Percentiles rank a stretch among this genome's conserved stretches.
These are phyloP conservation scores for Dromas ardeola DNA, from an alignment of 2,113 vertebrate species.

Conservation along the genomic window DNA sequence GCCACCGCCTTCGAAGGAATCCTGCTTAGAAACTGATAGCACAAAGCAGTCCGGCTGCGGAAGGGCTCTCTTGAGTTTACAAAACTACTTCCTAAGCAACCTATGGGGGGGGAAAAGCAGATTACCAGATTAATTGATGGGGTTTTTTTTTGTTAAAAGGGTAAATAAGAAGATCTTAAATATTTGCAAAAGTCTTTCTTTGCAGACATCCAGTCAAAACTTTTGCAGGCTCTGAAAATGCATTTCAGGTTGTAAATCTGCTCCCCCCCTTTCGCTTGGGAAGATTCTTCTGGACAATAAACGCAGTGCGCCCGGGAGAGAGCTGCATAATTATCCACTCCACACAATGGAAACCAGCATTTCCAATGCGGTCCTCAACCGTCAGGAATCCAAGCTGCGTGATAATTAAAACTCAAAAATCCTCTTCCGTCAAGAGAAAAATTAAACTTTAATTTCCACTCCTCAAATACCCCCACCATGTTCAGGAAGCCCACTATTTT, in stretches of 20 bases:
- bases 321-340: slow-evolving; percentile 58
- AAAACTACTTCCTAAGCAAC: slow-evolving; percentile 41
- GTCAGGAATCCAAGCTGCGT: slow-evolving; percentile 25
- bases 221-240: slow-evolving; percentile 18
- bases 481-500: neutral
- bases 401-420: slow-evolving; percentile 54
- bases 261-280: slow-evolving; percentile 21
- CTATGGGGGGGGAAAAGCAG: neutral
- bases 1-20: slow-evolving; percentile 7
- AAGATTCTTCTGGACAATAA: slow-evolving; percentile 66
- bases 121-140: neutral
- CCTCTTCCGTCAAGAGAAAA: neutral
- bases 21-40: slow-evolving; percentile 22
- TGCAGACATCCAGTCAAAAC: neutral
- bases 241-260: slow-evolving; percentile 10
- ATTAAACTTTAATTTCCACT: neutral
- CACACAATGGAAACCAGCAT: slow-evolving; percentile 50
- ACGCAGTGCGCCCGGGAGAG: neutral
- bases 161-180: neutral
- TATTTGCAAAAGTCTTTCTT: neutral
- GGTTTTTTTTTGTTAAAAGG: neutral
- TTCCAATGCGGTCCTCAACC: slow-evolving; percentile 18
- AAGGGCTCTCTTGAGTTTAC: slow-evolving; percentile 4
- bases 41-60: slow-evolving; percentile 19
- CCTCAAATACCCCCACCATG: neutral